Conservation (phyloP, 1,140 invertebrate species). For the Paraescarpia echinospica region DNA sequence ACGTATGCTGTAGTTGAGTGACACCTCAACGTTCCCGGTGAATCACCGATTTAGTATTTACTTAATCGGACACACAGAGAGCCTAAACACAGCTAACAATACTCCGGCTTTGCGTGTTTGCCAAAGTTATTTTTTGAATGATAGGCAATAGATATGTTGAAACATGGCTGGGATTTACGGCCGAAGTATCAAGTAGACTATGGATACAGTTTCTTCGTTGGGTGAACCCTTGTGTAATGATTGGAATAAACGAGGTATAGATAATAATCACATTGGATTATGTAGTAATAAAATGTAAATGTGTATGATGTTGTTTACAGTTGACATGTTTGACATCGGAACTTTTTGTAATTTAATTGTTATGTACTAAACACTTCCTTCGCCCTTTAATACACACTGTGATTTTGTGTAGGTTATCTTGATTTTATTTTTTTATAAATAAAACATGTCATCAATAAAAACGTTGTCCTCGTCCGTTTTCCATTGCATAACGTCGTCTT, state of each 20-base stretch:
- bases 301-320: neutral
- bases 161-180: neutral
- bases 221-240: neutral
- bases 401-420: neutral
- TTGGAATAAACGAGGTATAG: neutral
- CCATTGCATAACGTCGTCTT: too few relatives aligned
- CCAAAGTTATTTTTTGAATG: neutral
- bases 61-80: neutral
- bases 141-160: neutral
- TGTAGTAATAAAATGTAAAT: neutral
- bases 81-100: neutral
- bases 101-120: neutral
- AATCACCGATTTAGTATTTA: neutral
- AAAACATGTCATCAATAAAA: neutral
- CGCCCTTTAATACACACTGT: neutral
- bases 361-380: neutral
- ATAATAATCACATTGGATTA: neutral
- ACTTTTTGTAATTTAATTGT: neutral
- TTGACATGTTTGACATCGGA: too few relatives aligned
- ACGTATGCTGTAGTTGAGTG: neutral
- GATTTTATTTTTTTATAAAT: neutral
- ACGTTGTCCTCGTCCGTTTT: too few relatives aligned
- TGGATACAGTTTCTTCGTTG: neutral
- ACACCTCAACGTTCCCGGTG: neutral
- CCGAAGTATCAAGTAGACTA: neutral